Conservation (phyloP, 2,888 invertebrate species). For the Dinocampus coccinellae region DNA sequence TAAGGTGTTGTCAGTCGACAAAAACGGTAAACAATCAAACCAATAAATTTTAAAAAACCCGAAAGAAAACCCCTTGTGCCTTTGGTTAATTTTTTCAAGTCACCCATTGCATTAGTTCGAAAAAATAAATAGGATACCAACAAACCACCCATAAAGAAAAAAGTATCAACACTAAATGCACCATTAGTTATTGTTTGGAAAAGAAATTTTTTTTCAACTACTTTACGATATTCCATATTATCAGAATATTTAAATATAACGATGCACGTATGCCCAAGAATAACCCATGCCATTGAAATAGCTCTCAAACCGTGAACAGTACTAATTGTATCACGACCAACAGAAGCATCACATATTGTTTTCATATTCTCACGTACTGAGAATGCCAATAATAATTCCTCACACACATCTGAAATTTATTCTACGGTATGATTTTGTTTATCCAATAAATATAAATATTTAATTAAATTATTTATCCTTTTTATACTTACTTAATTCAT, state of each 20-base stretch:
- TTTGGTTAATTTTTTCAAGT: slow-evolving; percentile 73
- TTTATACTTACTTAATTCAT: slow-evolving; percentile 56
- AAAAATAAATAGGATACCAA: slow-evolving; percentile 89
- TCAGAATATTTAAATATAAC: slow-evolving; percentile 88
- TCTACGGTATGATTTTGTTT: not conserved
- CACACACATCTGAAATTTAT: slow-evolving; percentile 56
- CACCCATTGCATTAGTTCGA: slow-evolving; percentile 73
- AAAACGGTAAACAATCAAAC: slow-evolving; percentile 80
- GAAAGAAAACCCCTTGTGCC: slow-evolving; percentile 63
- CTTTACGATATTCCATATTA: slow-evolving; percentile 72
- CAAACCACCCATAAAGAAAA: slow-evolving; percentile 76
- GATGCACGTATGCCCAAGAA: slow-evolving; percentile 72
- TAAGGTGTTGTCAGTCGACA: slow-evolving; percentile 84
- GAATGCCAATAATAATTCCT: slow-evolving; percentile 67
- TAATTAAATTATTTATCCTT: slow-evolving; percentile 18
- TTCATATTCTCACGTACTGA: slow-evolving; percentile 64
- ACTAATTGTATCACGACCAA: slow-evolving; percentile 68
- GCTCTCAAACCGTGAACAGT: slow-evolving; percentile 68
- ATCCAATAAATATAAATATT: not conserved
- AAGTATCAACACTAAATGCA: slow-evolving; percentile 69
- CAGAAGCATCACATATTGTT: slow-evolving; percentile 65
- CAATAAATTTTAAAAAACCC: slow-evolving; percentile 75
- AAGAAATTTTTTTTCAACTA: slow-evolving; percentile 66
- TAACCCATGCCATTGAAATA: slow-evolving; percentile 69
- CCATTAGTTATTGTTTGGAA: slow-evolving; percentile 69